Conservation (phyloP, 2,113 vertebrate species). For the Corydoras sp. region DNA sequence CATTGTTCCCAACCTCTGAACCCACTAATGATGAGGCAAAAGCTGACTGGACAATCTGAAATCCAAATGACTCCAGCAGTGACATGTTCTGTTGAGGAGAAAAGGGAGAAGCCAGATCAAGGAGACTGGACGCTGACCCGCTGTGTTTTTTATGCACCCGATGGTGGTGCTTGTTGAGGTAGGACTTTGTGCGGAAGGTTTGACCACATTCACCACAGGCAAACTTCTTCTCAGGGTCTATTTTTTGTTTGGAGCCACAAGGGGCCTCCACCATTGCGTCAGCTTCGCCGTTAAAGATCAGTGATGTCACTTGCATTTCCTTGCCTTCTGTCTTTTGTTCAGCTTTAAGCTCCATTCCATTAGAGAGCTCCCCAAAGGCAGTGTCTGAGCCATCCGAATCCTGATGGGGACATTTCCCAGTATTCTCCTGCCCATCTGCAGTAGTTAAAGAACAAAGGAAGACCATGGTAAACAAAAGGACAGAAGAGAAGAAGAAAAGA, state of each 20-base stretch:
- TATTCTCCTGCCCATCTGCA: conserved; percentile 73
- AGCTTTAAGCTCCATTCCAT: conserved; percentile 86
- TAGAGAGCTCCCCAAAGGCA: conserved; percentile 87
- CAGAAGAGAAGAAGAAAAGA: conserved; percentile 5
- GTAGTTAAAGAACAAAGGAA: conserved; percentile 38
- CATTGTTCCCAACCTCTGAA: conserved; percentile 85
- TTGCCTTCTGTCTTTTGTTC: conserved; percentile 82
- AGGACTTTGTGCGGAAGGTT: conserved; percentile 97
- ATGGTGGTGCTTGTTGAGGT: conserved; percentile 98
- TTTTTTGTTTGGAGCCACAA: conserved; percentile 81
- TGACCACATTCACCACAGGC: conserved; percentile 88
- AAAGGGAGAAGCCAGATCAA: conserved; percentile 87
- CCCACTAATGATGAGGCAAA: conserved; percentile 94
- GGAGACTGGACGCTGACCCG: conserved; percentile 60
- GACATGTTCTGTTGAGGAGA: conserved; percentile 99
- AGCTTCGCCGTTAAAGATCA: conserved; percentile 75
- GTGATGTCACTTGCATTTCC: conserved; percentile 70
- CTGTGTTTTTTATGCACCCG: conserved; percentile 85
- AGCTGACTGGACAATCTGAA: conserved; percentile 98
- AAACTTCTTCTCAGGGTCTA: conserved; percentile 90
- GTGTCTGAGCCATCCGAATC: conserved; percentile 91
- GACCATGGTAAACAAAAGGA: not conserved
- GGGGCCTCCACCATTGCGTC: conserved; percentile 53
- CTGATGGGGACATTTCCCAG: conserved; percentile 91
- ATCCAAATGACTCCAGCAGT: conserved; percentile 95